Evolutionary conservation across 1,140 invertebrate species (phyloP).

Genomic region (Drosophila tsacasi): DNA sequence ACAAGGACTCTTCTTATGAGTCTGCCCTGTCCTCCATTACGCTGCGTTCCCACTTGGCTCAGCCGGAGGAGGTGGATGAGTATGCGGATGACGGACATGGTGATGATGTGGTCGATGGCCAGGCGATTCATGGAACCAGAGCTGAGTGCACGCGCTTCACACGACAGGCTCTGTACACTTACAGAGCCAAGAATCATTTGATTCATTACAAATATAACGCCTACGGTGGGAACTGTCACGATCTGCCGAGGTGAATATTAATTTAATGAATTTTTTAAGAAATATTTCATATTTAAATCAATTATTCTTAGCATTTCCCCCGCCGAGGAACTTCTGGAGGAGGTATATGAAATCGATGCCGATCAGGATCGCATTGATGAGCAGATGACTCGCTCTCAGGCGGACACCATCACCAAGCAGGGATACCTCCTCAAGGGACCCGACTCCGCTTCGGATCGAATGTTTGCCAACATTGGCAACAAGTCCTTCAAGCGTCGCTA

Average conservation of each 20-base stretch:
- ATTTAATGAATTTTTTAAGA: neutral
- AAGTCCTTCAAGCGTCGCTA: conserved; percentile 96
- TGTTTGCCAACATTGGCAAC: conserved; percentile 94
- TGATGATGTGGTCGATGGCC: conserved; percentile 40
- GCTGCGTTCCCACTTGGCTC: conserved; percentile 73
- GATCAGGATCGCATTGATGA: conserved; percentile 93
- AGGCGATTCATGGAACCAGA: conserved; percentile 32
- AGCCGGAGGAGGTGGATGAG: conserved; percentile 77
- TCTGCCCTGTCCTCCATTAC: conserved; percentile 74
- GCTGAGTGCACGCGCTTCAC: conserved; percentile 90
- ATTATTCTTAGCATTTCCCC: conserved; percentile 54
- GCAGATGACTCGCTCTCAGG: conserved; percentile 88
- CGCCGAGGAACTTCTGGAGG: conserved; percentile 89
- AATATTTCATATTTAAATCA: neutral
- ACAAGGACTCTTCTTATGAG: conserved; percentile 75
- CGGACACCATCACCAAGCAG: conserved; percentile 93
- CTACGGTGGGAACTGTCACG: conserved; percentile 93
- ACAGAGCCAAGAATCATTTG: conserved; percentile 94
- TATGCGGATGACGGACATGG: conserved; percentile 56
- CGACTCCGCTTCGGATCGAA: conserved; percentile 92
- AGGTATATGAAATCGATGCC: conserved; percentile 94
- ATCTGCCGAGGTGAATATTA: conserved; percentile 91
- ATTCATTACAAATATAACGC: conserved; percentile 95
- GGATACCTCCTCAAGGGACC: conserved; percentile 96
- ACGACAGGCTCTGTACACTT: conserved; percentile 94